A percentile compares a stretch with the other conserved stretches of the same genome.
These are phyloP conservation scores for Phymanthus crucifer DNA, from an alignment of 92 coral and sea anemone species.

Conservation along the genomic window DNA sequence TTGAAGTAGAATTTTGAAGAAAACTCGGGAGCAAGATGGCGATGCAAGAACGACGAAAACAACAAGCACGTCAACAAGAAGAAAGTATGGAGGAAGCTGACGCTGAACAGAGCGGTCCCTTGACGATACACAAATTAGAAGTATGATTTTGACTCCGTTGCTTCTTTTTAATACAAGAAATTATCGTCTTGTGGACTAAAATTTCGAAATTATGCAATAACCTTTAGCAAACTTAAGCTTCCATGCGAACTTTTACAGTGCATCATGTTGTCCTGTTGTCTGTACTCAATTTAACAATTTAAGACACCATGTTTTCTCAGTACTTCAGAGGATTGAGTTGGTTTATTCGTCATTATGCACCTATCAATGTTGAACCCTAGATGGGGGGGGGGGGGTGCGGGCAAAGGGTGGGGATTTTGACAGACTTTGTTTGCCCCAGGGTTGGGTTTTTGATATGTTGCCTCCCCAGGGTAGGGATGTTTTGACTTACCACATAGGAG, in stretches of 20 bases:
- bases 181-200: not conserved
- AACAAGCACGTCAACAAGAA: slow-evolving; percentile 61
- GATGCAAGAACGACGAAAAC: slow-evolving; percentile 80
- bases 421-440: too few species aligned
- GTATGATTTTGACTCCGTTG: slow-evolving; percentile 25
- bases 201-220: not conserved
- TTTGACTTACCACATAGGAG: too few species aligned
- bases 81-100: slow-evolving; percentile 61
- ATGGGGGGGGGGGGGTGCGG: too few species aligned
- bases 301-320: too few species aligned
- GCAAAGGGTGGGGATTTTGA: too few species aligned
- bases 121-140: slow-evolving; percentile 83
- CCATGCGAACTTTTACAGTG: too few species aligned
- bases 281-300: not conserved
- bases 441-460: too few species aligned
- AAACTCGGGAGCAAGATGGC: slow-evolving; percentile 42
- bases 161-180: not conserved
- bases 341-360: too few species aligned
- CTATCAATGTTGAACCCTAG: too few species aligned
- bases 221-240: not conserved
- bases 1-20: not conserved
- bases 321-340: too few species aligned
- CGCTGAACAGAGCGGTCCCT: slow-evolving; percentile 64
- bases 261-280: too few species aligned
- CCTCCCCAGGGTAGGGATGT: too few species aligned